A percentile compares a stretch with the other conserved stretches of the same genome.
These are phyloP conservation scores for Nemoura dubitans DNA, from an alignment of 2,888 invertebrate species.

Conservation along the genomic window DNA sequence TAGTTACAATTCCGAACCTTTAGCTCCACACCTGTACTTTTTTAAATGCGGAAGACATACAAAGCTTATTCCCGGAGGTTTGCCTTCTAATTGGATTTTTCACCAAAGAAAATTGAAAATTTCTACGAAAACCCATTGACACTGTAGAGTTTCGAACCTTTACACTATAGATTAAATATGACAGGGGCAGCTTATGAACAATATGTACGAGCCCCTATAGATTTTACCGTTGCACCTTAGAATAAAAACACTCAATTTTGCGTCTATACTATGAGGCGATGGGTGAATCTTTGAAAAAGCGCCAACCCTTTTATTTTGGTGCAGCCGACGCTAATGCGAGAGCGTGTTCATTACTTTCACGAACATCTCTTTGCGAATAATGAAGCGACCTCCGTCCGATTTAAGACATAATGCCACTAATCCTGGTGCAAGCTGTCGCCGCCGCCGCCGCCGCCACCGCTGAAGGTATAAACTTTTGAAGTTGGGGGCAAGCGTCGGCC, in stretches of 20 bases:
- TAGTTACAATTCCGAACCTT: neutral
- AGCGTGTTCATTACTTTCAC: neutral
- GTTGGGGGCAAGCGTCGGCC: neutral
- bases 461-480: neutral
- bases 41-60: neutral
- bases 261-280: too few relatives aligned
- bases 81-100: neutral
- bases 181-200: neutral
- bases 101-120: neutral
- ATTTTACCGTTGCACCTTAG: neutral
- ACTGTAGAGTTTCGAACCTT: neutral
- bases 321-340: neutral
- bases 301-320: neutral
- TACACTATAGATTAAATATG: neutral
- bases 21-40: neutral
- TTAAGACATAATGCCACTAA: conserved; percentile 4
- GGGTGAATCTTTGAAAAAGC: neutral
- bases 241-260: neutral
- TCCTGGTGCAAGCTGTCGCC: neutral
- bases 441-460: neutral
- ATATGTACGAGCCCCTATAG: neutral
- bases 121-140: neutral
- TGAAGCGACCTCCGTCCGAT: neutral
- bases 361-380: neutral
- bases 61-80: neutral